These are phyloP conservation scores for Corythaixoides concolor DNA, from an alignment of 2,113 vertebrate species.

Conservation along the genomic window DNA sequence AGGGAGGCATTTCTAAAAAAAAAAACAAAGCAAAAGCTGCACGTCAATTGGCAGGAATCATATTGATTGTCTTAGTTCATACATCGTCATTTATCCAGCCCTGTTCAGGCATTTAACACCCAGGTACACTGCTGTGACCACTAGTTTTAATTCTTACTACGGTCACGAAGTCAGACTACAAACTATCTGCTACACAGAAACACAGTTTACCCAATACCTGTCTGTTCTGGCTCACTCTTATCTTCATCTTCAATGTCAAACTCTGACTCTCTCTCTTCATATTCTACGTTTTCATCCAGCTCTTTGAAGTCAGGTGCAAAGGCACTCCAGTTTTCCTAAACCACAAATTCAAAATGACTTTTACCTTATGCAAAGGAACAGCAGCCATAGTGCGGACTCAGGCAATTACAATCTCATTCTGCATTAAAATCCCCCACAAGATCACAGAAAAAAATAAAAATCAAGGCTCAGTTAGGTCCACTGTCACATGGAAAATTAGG, in stretches of 20 bases:
- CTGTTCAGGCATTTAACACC: not conserved
- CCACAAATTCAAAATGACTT: not conserved
- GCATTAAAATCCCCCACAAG: not conserved
- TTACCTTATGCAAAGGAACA: not conserved
- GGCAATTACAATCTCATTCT: not conserved
- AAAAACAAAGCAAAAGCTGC: too few relatives aligned
- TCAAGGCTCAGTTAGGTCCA: too few relatives aligned
- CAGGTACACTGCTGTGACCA: fast-evolving
- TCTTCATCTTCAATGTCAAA: slow-evolving; percentile 99
- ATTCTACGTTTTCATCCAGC: slow-evolving; percentile 97
- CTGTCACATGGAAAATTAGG: not conserved
- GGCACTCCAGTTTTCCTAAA: slow-evolving; percentile 98
- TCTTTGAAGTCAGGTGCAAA: slow-evolving; percentile 99
- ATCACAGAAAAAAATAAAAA: not conserved
- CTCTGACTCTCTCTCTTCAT: slow-evolving; percentile 96
- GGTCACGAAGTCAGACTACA: too few relatives aligned
- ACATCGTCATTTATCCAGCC: not conserved
- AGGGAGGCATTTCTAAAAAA: not conserved
- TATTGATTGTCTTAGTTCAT: not conserved
- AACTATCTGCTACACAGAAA: not conserved
- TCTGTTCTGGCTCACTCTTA: slow-evolving; percentile 97
- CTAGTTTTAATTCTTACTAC: not conserved
- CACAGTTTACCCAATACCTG: slow-evolving; percentile 74
- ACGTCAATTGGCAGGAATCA: not conserved
- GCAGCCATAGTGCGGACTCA: not conserved